Base-by-base conservation (phyloP, 2,797 vertebrate species). In the Galago senegalensis region DNA sequence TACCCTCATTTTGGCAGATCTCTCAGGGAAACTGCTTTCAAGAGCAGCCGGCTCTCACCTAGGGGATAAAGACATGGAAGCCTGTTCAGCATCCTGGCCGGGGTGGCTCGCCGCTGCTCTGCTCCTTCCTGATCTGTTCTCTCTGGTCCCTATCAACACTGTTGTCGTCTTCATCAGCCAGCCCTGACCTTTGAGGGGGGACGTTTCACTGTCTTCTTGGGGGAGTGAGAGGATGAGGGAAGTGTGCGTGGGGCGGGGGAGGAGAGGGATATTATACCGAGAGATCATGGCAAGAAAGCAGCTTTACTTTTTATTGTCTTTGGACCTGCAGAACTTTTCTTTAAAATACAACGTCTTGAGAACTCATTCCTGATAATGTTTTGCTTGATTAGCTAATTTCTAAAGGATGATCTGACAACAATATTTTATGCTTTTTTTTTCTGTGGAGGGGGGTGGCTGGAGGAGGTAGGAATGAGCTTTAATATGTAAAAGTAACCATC, bases 311-410 rank as follows among this genome's bases (percentile, higher is more conserved):
- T 89, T 97, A 70, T 2, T 92, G 34, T 58, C 73, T 96, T 94
- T 94, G 95, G 94, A 63, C 5, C 87, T 56, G 81, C 70, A 91
- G 91, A 98, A 98, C 95, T 98, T 98, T 92, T 93, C 93, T 92
- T 58, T 96, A 0, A 1, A 79, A 61, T 0, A 16, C 82, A 91
- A 93, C 94, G 67, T 69, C 61, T 58, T 65, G 77, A 72, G 72
- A 96, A 72, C 75, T 96, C 97, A 83, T 90, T 85, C 20, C 83
- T 94, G 95, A 1, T 76, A 18, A 86, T 81, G 95, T 97, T 84
- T 81, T 92, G 90, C 96, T 94, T 92, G 98, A 92, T 96, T 97
- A 96, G 63, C 97, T 97, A 70, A 98, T 98, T 98, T 91, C 97
- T 97, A 97, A 89, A 0, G 82, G 96, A 93, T 91, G 96, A 96